Base-by-base conservation (phyloP, 2,113 vertebrate species). In the Perca fluviatilis region DNA sequence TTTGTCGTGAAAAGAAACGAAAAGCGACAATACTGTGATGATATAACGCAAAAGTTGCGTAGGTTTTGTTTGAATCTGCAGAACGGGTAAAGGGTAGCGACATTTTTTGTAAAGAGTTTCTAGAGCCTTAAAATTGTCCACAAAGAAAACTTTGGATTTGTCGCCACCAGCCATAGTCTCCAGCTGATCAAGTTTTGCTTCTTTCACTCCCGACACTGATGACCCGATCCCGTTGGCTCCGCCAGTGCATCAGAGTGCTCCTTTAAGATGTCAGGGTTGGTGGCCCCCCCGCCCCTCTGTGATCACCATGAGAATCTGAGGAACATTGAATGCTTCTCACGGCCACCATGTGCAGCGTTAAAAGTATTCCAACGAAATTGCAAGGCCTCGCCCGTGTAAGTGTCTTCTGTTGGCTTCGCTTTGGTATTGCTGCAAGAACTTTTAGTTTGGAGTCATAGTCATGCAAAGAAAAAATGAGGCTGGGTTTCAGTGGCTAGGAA, bases 261-360 rank as follows among this genome's bases (percentile, higher is more conserved):
- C 2, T 40, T 10, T 40, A 40, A 40, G 40, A 40, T 40, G 40
- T 40, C 2, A 1, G 0, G 49, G 60, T 96, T 95, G 0, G 89
- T 93, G 1, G 96, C 94, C 0, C 89, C 82, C 2, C 95, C 95
- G 21, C n/a, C n/a, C n/a, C n/a, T 96, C 96, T 3, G 96, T 97
- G 82, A 97, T 95, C 58, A 96, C 90, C 82, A 96, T 86, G 47
- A 97, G 82, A 47, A 97, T 91, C 87, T 94, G 94, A 2, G 95
- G 87, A 46, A 96, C 79, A 0, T 84, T 30, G 13, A 57, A 2
- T 67, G 62, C 74, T 6, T n/a, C n/a, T 40, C 10, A 40, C 94
- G 88, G 0, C 96, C 95, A 6, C 96, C 95, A 6, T 95, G n/a
- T 6, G 30, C 9, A 1, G 57, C 25, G 2, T 51, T 40, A 72